Percentiles rank a stretch among this genome's conserved stretches.
These are phyloP conservation scores for Noctuana brunneofusca DNA, from an alignment of 2,888 invertebrate genomes.

Conservation along the genomic window DNA sequence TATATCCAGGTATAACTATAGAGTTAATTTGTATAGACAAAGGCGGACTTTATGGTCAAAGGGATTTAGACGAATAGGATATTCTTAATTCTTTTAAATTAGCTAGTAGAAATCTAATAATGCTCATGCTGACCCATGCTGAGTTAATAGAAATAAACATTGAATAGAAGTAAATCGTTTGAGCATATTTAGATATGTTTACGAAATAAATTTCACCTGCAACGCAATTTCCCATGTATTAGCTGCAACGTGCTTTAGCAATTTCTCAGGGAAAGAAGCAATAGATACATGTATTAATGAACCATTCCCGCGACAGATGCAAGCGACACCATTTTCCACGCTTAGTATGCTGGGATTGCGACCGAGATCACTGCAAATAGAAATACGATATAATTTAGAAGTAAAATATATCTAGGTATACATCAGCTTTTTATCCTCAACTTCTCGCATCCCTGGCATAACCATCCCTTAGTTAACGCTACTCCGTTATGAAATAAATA, in stretches of 20 bases:
- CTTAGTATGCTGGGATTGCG: conserved; percentile 91
- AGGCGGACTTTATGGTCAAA: no score
- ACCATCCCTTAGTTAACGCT: no score
- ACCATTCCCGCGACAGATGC: conserved; percentile 94
- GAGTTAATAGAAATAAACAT: neutral
- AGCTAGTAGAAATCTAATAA: no score
- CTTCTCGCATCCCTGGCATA: no score
- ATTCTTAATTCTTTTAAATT: no score
- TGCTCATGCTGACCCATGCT: no score
- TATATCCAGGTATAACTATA: no score
- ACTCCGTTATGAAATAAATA: no score
- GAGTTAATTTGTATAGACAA: no score
- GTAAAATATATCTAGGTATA: neutral
- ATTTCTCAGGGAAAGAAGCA: conserved; percentile 86
- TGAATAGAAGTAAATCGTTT: neutral
- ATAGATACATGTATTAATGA: conserved; percentile 89
- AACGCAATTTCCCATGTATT: conserved; percentile 93
- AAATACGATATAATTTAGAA: neutral
- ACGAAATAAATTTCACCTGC: conserved; percentile 82
- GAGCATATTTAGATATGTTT: no score
- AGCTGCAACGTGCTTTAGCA: conserved; percentile 84
- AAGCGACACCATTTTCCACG: conserved; percentile 92
- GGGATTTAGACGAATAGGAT: no score
- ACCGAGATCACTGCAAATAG: conserved; percentile 88
- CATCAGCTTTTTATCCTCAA: no score